These are phyloP conservation scores for Hydrozoanthus gracilis DNA, from an alignment of 92 coral and sea anemone genomes.

Conservation along the genomic window DNA sequence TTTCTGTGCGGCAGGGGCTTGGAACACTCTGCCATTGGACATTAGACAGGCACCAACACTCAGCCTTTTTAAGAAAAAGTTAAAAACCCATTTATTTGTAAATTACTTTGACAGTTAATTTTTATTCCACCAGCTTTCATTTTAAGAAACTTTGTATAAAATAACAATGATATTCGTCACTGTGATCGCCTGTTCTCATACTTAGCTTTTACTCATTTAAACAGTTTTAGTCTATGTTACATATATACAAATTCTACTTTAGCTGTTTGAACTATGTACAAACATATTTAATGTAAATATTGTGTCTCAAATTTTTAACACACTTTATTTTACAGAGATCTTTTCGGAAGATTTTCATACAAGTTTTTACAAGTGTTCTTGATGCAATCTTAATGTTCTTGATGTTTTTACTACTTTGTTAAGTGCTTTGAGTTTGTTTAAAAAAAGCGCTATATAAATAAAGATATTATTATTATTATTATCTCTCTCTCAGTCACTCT, in stretches of 20 bases:
- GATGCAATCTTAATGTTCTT: neutral
- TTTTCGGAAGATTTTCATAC: neutral
- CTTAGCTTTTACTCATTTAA: neutral
- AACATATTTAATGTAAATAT: neutral
- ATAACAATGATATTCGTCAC: constrained; percentile 1
- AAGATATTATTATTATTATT: neutral
- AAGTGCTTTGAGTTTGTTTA: neutral
- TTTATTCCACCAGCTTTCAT: neutral
- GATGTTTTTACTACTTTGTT: neutral
- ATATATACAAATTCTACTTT: neutral
- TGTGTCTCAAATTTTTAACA: neutral
- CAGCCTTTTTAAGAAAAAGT: neutral
- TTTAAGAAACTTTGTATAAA: constrained; percentile 4
- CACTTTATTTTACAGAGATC: neutral
- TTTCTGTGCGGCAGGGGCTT: neutral
- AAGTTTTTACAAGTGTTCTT: neutral
- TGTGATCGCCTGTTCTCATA: constrained; percentile 5
- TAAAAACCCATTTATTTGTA: neutral
- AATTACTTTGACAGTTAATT: constrained; percentile 16
- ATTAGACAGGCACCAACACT: neutral
- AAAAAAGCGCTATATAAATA: neutral
- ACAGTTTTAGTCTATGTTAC: neutral
- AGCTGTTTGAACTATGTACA: neutral
- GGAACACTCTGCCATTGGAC: neutral
- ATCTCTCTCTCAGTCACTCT: too few species aligned